Percentiles rank a stretch among this genome's conserved stretches.
These are phyloP conservation scores for Mayetiola destructor DNA, from an alignment of 2,888 invertebrate genomes.

Conservation along the genomic window DNA sequence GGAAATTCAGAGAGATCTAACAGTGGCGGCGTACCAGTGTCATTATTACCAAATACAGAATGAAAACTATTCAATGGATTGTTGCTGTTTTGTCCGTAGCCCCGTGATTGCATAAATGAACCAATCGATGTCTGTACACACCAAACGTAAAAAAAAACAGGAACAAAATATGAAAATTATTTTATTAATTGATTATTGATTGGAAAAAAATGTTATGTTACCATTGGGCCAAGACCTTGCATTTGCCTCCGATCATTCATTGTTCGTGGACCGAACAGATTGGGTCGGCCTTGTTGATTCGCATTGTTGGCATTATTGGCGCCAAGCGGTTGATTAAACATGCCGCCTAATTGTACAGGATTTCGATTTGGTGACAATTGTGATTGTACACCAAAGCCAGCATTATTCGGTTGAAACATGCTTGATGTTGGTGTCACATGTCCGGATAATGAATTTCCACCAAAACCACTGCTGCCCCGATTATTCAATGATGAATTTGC, in stretches of 20 bases:
- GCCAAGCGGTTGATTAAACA: conserved; percentile 23
- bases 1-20: conserved; percentile 88
- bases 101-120: conserved; percentile 46
- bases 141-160: conserved; percentile 9
- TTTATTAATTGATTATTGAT: background rate
- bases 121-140: conserved; percentile 44
- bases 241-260: conserved; percentile 62
- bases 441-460: conserved; percentile 52
- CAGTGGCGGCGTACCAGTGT: conserved; percentile 68
- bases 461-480: conserved; percentile 43
- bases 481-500: conserved; percentile 57
- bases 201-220: conserved; percentile 17
- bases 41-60: conserved; percentile 65
- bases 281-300: conserved; percentile 36
- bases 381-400: conserved; percentile 27
- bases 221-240: conserved; percentile 37
- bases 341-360: conserved; percentile 36
- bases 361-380: conserved; percentile 44
- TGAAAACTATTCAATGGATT: conserved; percentile 57
- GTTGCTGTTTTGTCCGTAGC: conserved; percentile 44
- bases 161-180: background rate
- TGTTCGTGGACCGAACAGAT: conserved; percentile 65
- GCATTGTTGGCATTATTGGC: conserved; percentile 34
- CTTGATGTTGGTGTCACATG: conserved; percentile 60
- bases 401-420: conserved; percentile 39